phyloP scores from a whole-genome alignment of 2,797 vertebrate species.

The Karalla daura region DNA sequence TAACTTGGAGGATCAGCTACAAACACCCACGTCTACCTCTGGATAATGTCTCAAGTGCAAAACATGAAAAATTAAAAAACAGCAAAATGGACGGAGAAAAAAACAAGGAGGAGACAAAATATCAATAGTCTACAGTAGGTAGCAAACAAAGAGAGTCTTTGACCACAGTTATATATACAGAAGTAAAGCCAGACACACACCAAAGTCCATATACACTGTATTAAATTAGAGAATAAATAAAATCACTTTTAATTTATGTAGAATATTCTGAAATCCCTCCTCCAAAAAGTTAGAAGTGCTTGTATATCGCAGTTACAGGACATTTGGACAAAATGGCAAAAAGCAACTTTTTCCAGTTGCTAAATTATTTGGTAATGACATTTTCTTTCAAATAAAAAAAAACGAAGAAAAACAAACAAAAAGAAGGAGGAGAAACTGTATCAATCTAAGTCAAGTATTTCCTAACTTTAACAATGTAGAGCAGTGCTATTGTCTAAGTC shows the following conservation, averaged over 20 bases:
- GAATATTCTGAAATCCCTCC: conserved; percentile 53
- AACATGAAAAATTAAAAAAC: conserved; percentile 44
- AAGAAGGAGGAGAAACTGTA: conserved; percentile 21
- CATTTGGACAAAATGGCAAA: conserved; percentile 28
- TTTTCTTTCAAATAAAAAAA: too few species aligned
- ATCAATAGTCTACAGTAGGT: conserved; percentile 29
- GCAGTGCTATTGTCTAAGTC: too few species aligned
- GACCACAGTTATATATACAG: conserved; percentile 56
- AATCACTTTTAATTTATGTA: conserved; percentile 60
- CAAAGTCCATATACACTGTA: conserved; percentile 49
- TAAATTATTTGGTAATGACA: conserved; percentile 61
- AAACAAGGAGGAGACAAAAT: conserved; percentile 34
- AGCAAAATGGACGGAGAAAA: conserved; percentile 45
- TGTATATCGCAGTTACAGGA: conserved; percentile 32
- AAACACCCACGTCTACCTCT: conserved; percentile 33
- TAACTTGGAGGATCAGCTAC: conserved; percentile 26
- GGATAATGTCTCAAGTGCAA: conserved; percentile 46
- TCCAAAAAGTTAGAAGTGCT: conserved; percentile 69
- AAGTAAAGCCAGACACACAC: conserved; percentile 45
- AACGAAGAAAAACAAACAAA: too few species aligned
- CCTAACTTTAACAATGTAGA: conserved; percentile 29
- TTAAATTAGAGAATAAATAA: conserved; percentile 82
- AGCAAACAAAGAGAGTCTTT: conserved; percentile 30
- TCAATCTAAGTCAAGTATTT: conserved; percentile 36
- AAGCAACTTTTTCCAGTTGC: conserved; percentile 24